These are phyloP conservation scores for Agrilus mali DNA, from an alignment of 2,888 invertebrate species.

Conservation along the genomic window DNA sequence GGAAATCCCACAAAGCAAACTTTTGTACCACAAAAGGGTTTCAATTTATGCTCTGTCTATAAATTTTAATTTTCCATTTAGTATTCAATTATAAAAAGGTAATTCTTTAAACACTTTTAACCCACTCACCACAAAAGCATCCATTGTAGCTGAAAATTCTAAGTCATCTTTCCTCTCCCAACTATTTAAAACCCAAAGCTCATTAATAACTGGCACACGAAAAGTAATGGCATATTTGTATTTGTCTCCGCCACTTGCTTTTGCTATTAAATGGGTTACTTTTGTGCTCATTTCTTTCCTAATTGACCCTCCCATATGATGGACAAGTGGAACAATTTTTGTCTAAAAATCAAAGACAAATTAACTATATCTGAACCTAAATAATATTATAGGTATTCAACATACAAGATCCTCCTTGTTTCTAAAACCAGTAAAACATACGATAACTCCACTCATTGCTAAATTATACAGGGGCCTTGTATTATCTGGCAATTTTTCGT, in stretches of 20 bases:
- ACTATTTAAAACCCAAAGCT: constrained; percentile 76
- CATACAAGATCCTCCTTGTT: constrained; percentile 81
- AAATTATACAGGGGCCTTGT: constrained; percentile 75
- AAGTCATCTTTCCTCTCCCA: constrained; percentile 71
- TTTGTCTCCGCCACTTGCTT: constrained; percentile 79
- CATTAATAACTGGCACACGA: constrained; percentile 76
- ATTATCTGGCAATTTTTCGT: constrained; percentile 59
- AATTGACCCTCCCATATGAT: constrained; percentile 94
- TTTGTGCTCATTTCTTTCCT: constrained; percentile 79
- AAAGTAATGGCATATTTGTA: constrained; percentile 88
- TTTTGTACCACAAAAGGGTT: constrained; percentile 76
- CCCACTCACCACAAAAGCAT: constrained; percentile 49
- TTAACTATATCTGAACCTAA: background rate
- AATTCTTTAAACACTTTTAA: constrained; percentile 1
- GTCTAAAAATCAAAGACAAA: constrained; percentile 43
- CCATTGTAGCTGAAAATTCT: constrained; percentile 56
- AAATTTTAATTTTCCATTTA: constrained; percentile 17
- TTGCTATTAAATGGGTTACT: constrained; percentile 89
- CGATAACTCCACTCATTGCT: constrained; percentile 77
- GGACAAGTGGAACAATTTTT: constrained; percentile 76
- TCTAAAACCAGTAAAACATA: constrained; percentile 87
- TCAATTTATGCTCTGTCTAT: constrained; percentile 60
- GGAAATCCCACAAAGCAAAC: constrained; percentile 86
- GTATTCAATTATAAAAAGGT: constrained; percentile 6
- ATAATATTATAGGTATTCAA: constrained; percentile 16